phyloP scores from a whole-genome alignment of 2,797 vertebrate genomes.

The Adrianichthys oophorus region DNA sequence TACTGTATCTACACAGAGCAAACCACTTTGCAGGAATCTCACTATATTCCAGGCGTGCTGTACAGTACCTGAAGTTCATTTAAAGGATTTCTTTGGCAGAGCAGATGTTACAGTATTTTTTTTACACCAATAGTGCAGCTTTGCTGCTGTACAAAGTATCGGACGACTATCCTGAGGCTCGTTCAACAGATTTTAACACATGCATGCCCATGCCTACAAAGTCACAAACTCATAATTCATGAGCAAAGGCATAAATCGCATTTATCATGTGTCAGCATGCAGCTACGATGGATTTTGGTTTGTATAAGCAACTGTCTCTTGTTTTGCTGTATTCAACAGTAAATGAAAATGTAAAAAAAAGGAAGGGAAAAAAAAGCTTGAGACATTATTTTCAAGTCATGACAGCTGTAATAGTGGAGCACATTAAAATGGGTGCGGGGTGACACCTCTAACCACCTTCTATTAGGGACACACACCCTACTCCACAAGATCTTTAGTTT shows the following conservation, averaged over 20 bases:
- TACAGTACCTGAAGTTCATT: constrained; percentile 10
- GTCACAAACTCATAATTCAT: constrained; percentile 60
- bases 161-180: constrained; percentile 61
- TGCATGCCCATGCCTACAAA: constrained; percentile 68
- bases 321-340: constrained; percentile 37
- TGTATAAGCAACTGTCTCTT: constrained; percentile 82
- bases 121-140: constrained; percentile 43
- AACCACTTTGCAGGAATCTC: too few relatives aligned
- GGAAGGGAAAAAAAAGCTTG: constrained; percentile 49
- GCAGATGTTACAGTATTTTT: constrained; percentile 31
- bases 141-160: constrained; percentile 41
- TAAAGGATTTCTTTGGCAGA: constrained; percentile 38
- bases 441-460: constrained; percentile 79
- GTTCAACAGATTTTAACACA: constrained; percentile 86
- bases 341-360: constrained; percentile 22
- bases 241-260: constrained; percentile 30
- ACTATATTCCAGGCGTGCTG: background rate
- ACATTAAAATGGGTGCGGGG: constrained; percentile 82
- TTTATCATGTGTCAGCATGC: constrained; percentile 39
- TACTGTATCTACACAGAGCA: too few relatives aligned
- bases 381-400: constrained; percentile 75
- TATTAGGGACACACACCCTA: constrained; percentile 66
- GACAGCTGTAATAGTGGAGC: constrained; percentile 85
- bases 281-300: constrained; percentile 73
- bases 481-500: constrained; percentile 28